phyloP scores from a whole-genome alignment of 2,113 vertebrate genomes.

The Oceanodroma tethys region DNA sequence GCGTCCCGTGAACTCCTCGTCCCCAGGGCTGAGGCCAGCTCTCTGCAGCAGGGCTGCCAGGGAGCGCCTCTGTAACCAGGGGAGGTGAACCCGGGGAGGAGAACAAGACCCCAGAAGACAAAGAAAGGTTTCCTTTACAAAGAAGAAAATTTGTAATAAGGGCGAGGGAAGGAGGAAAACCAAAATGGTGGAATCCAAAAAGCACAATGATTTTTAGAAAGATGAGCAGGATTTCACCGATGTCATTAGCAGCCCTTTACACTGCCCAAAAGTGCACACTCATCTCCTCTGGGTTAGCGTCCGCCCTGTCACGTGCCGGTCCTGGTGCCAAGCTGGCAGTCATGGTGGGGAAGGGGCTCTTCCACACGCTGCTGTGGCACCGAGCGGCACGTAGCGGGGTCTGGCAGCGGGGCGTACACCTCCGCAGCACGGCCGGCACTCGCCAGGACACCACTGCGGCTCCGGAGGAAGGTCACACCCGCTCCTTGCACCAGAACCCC shows the following conservation, averaged over 20 bases:
- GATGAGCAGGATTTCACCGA: not conserved
- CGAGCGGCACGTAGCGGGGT: fast-evolving
- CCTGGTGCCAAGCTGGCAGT: not conserved
- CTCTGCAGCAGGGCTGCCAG: not conserved
- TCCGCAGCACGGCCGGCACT: not conserved
- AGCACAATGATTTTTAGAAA: not conserved
- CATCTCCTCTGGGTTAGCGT: not conserved
- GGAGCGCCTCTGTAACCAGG: not conserved
- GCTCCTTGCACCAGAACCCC: not conserved
- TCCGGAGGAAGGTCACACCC: not conserved
- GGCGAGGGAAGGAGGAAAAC: not conserved
- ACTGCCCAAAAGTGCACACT: fast-evolving
- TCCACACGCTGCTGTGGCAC: not conserved
- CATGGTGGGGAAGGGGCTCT: not conserved
- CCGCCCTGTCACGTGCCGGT: fast-evolving
- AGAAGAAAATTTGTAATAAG: not conserved
- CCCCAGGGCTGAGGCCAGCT: not conserved
- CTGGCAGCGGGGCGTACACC: not conserved
- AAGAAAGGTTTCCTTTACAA: not conserved
- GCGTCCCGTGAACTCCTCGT: fast-evolving
- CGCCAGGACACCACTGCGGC: fast-evolving
- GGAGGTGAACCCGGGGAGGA: not conserved
- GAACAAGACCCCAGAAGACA: not conserved
- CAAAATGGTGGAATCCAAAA: fast-evolving
- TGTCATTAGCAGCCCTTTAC: too few relatives aligned